Evolutionary conservation across 2,113 vertebrate genomes (phyloP).

Genomic region (Carettochelys insculpta): DNA sequence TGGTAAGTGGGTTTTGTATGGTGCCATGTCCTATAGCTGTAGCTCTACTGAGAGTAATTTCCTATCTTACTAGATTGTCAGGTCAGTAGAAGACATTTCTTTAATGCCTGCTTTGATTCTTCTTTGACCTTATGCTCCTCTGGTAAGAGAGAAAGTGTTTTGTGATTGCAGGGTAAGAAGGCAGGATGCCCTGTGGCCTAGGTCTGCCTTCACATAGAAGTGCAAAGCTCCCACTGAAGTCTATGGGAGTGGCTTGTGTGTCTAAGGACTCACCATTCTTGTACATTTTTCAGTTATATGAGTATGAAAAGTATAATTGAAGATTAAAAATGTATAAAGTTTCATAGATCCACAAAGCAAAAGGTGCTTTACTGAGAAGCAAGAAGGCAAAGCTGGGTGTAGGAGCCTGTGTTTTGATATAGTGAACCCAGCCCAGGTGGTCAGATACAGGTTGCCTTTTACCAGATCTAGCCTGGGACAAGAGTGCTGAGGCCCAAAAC

Average conservation of each 20-base stretch:
- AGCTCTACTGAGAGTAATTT: background rate
- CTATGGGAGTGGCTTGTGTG: background rate
- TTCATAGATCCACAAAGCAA: accelerated
- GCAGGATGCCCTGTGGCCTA: background rate
- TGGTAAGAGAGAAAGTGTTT: background rate
- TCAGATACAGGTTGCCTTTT: background rate
- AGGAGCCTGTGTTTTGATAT: background rate
- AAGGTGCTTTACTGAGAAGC: background rate
- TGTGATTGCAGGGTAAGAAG: background rate
- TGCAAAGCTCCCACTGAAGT: background rate
- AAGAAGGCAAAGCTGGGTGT: background rate
- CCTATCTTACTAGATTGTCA: accelerated
- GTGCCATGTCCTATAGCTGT: accelerated
- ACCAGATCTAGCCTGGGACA: accelerated
- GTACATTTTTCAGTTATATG: background rate
- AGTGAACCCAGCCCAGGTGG: accelerated
- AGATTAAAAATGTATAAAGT: too few relatives aligned
- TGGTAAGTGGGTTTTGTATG: background rate
- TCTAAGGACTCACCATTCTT: background rate
- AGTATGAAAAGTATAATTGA: too few relatives aligned
- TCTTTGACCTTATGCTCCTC: background rate
- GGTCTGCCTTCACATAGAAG: accelerated
- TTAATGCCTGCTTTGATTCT: background rate
- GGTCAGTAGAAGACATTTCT: background rate
- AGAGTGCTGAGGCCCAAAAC: too few relatives aligned